Percentiles rank a stretch among this genome's conserved stretches.
Conservation (phyloP, 2,113 vertebrate species). For the Thamnophis sirtalis region DNA sequence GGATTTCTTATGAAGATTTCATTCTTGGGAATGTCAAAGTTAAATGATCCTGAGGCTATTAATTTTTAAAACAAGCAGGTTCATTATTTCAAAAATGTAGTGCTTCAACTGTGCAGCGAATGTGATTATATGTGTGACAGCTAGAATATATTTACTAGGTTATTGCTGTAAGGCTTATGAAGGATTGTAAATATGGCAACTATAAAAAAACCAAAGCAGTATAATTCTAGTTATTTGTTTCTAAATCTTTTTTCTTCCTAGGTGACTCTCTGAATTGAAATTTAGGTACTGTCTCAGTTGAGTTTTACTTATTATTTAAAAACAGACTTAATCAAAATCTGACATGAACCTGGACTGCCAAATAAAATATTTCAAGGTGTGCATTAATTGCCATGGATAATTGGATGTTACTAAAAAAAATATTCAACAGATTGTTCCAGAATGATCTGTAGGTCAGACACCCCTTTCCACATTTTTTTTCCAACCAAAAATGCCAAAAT, state of each 20-base stretch:
- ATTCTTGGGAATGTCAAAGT: background rate
- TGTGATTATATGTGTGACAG: background rate
- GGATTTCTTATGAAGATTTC: background rate
- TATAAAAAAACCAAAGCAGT: background rate
- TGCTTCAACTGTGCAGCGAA: background rate
- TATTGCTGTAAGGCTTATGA: background rate
- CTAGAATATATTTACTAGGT: background rate
- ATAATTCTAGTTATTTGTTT: background rate
- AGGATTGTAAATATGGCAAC: background rate
- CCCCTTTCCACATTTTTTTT: background rate
- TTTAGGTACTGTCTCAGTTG: background rate
- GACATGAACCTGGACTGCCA: background rate
- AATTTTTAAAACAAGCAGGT: background rate
- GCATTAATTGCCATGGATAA: background rate
- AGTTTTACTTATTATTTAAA: background rate
- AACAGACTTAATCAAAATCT: background rate
- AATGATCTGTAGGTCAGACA: background rate
- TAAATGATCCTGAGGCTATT: background rate
- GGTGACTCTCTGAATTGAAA: background rate
- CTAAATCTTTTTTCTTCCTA: background rate
- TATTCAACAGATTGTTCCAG: background rate
- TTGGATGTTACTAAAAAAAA: background rate
- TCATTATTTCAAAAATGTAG: background rate
- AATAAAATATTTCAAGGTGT: background rate
- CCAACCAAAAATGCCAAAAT: background rate